phyloP scores from a whole-genome alignment of 1,140 invertebrate genomes.

The Drosophila fuyamai region DNA sequence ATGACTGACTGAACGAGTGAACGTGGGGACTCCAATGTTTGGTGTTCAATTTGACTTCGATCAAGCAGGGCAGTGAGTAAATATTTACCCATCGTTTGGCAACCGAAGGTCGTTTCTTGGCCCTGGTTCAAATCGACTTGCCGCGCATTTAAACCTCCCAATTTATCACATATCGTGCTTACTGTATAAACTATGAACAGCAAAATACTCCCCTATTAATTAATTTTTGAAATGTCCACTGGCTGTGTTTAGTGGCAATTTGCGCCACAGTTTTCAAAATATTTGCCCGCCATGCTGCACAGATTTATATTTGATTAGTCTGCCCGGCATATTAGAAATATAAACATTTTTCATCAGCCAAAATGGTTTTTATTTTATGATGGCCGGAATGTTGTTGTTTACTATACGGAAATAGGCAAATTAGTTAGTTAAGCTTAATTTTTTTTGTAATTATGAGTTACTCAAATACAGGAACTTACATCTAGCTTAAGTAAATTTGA shows the following conservation, averaged over 20 bases:
- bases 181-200: not conserved
- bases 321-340: not conserved
- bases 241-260: too few species aligned
- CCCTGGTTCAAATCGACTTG: slow-evolving; percentile 16
- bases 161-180: slow-evolving; percentile 13
- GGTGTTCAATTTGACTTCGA: slow-evolving; percentile 48
- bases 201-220: not conserved
- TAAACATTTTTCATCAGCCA: slow-evolving; percentile 8
- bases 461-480: not conserved
- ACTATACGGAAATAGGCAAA: too few species aligned
- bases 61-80: slow-evolving; percentile 33
- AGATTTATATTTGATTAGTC: slow-evolving; percentile 12
- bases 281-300: slow-evolving; percentile 3
- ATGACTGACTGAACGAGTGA: slow-evolving; percentile 9
- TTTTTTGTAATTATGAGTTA: too few species aligned
- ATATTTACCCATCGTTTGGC: slow-evolving; percentile 33
- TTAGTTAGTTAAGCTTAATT: too few species aligned
- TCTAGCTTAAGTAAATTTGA: not conserved
- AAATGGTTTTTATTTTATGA: slow-evolving; percentile 1
- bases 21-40: slow-evolving; percentile 28
- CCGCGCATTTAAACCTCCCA: slow-evolving; percentile 5
- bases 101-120: slow-evolving; percentile 36
- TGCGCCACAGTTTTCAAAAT: not conserved
- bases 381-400: not conserved
- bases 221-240: too few species aligned